Evolutionary conservation across 2,888 invertebrate species (phyloP).

Genomic region (Athalia circularis): DNA sequence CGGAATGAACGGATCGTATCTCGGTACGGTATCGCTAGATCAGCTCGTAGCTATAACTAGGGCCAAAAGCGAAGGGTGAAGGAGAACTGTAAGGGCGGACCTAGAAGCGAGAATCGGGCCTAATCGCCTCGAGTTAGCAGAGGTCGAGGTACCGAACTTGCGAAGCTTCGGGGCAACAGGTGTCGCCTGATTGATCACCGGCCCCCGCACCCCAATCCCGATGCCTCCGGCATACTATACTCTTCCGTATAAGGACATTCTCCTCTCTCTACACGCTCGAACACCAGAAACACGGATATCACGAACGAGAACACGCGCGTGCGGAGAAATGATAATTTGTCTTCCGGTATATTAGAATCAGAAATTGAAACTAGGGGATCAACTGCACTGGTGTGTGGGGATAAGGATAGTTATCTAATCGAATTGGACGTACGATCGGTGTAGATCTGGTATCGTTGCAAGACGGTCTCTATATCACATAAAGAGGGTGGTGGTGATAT

Average conservation of each 20-base stretch:
- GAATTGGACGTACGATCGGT: slow-evolving; percentile 26
- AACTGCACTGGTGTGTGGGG: too few species aligned
- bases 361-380: too few species aligned
- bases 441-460: background rate
- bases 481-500: background rate
- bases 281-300: background rate
- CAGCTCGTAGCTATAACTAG: background rate
- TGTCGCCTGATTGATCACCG: slow-evolving; percentile 74
- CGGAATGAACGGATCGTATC: background rate
- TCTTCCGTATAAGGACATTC: background rate
- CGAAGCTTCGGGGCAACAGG: slow-evolving; percentile 67
- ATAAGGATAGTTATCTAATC: slow-evolving; percentile 28
- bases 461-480: background rate
- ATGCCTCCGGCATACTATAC: background rate
- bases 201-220: slow-evolving; percentile 62
- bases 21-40: background rate
- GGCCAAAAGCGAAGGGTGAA: background rate
- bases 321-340: too few species aligned
- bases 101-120: slow-evolving; percentile 53
- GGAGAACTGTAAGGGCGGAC: background rate
- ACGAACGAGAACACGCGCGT: too few species aligned
- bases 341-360: too few species aligned
- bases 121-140: slow-evolving; percentile 72
- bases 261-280: slow-evolving; percentile 11
- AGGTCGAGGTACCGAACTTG: slow-evolving; percentile 66